Base-by-base conservation (phyloP, 2,113 vertebrate genomes). In the Ammospiza nelsoni region DNA sequence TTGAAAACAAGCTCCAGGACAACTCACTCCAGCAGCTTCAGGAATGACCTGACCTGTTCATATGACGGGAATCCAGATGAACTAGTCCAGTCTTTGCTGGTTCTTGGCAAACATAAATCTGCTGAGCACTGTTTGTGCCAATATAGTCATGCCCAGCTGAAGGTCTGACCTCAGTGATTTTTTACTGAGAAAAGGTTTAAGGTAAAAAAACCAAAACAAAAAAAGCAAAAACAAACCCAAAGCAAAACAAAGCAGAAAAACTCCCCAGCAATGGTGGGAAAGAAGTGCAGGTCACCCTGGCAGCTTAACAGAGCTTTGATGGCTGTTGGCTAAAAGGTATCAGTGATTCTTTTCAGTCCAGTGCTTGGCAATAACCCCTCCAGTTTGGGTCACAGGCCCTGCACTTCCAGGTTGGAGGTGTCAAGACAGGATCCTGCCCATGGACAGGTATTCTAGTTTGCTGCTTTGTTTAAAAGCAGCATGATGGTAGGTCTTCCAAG, bases 341-440 rank as follows among this genome's bases (percentile, higher is more conserved):
- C 51, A 24, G n/a, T 10, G 15, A 57, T 82, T 66, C 62, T 89
- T 89, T 86, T 75, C 76, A 55, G 46, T 21, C 24, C 18, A 9
- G 71, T 29, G 54, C 66, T 89, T 91, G 54, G 54, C 23, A 48
- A 25, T 41, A 78, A 75, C 37, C 20, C 69, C 46, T 69, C 61
- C 12, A 28, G 57, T 52, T 18, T 3, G 17, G 67, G 28, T 37
- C 44, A 28, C 1, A 1, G 28, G 20, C 33, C 54, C 48, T 48
- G 54, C 0, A 0, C 18, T 58, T 63, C 71, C 67, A 72, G 41
- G 22, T 2, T 41, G 31, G 48, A 62, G 3, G 13, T 81, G n/a
- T 63, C 71, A 67, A 33, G 81, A 62, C 4, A 28, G 9, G 43
- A 54, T 65, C 54, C 31, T 85, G 18, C 48, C 78, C 6, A 3